phyloP scores from a whole-genome alignment of 2,888 invertebrate genomes.

The Busseola fusca region DNA sequence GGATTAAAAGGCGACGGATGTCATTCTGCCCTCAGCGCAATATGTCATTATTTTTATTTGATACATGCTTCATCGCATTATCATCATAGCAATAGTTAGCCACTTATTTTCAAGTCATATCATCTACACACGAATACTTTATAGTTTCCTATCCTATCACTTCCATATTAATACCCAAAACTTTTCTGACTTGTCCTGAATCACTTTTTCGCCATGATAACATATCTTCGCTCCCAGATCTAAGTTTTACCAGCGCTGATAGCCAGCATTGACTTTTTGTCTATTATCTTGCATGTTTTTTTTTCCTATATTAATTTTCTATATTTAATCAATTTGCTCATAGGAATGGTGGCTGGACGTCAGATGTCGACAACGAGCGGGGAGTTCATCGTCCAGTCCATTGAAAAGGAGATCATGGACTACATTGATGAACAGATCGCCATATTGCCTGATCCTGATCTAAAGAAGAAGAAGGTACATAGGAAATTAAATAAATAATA shows the following conservation, averaged over 20 bases:
- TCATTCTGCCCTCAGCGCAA: too few species aligned
- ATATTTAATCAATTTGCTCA: slow-evolving; percentile 13
- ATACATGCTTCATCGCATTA: neutral
- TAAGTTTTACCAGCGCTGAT: neutral
- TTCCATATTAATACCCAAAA: too few species aligned
- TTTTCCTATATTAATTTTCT: neutral
- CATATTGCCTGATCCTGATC: slow-evolving; percentile 81
- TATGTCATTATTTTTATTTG: neutral
- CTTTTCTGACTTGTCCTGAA: neutral
- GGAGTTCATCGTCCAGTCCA: slow-evolving; percentile 80
- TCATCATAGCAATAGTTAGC: too few species aligned
- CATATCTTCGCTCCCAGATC: neutral
- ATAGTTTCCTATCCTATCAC: too few species aligned
- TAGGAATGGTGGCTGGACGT: slow-evolving; percentile 85
- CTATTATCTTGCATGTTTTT: neutral
- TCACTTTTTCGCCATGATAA: neutral
- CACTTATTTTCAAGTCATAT: too few species aligned
- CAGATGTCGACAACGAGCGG: slow-evolving; percentile 86
- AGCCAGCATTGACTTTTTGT: neutral
- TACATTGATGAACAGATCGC: slow-evolving; percentile 82
- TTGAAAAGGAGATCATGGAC: slow-evolving; percentile 80
- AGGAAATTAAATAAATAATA: neutral
- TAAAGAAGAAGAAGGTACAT: slow-evolving; percentile 83
- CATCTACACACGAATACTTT: too few species aligned
- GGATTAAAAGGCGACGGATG: too few species aligned